phyloP scores from a whole-genome alignment of 2,113 vertebrate genomes.

The Nothobranchius kuhntae region DNA sequence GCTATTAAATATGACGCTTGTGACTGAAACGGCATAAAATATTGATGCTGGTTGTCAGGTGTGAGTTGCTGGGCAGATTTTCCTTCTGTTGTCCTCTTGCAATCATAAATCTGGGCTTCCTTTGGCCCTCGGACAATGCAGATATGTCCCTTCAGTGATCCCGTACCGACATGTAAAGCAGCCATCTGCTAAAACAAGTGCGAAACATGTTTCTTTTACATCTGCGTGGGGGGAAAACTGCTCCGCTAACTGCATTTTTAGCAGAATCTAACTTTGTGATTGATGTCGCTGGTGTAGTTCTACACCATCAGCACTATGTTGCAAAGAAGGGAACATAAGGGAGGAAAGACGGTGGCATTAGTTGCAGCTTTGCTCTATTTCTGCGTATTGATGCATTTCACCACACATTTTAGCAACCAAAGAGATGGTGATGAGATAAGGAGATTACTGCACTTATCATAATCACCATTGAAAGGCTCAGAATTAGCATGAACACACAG shows the following conservation, averaged over 20 bases:
- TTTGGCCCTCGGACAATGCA: conserved; percentile 83
- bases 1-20: conserved; percentile 52
- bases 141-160: conserved; percentile 83
- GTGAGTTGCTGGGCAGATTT: conserved; percentile 89
- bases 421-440: conserved; percentile 79
- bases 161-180: conserved; percentile 25
- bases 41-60: conserved; percentile 85
- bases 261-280: conserved; percentile 72
- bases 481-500: conserved; percentile 76
- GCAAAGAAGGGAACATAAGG: conserved; percentile 53
- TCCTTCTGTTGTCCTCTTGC: conserved; percentile 83
- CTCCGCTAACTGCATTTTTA: conserved; percentile 67
- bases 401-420: conserved; percentile 78
- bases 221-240: conserved; percentile 57
- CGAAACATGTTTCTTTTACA: conserved; percentile 57
- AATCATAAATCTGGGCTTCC: conserved; percentile 66
- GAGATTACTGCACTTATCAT: conserved; percentile 82
- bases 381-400: conserved; percentile 78
- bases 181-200: conserved; percentile 58
- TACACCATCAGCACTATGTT: conserved; percentile 66
- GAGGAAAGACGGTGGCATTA: conserved; percentile 53
- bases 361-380: conserved; percentile 77
- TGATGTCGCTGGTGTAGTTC: conserved; percentile 63
- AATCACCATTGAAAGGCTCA: conserved; percentile 77
- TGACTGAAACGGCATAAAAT: conserved; percentile 76